Conservation (phyloP, 2,113 vertebrate species). For the Atherinomorus stipes region DNA sequence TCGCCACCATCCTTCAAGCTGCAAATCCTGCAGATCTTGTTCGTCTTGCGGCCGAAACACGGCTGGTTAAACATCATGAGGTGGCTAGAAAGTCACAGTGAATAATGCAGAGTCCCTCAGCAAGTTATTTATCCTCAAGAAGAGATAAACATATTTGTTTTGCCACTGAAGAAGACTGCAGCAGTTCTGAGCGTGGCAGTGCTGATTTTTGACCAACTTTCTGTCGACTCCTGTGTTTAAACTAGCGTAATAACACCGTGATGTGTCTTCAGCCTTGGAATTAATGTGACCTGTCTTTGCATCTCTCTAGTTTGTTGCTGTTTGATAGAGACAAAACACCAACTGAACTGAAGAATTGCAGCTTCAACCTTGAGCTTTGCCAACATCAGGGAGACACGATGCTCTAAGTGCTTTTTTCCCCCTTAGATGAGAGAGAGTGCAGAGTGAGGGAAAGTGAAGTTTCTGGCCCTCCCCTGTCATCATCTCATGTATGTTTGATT, state of each 20-base stretch:
- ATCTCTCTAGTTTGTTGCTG: constrained; percentile 8
- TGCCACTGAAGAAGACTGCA: neutral
- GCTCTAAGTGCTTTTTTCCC: constrained; percentile 52
- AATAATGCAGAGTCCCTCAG: constrained; percentile 32
- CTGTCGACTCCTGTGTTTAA: neutral
- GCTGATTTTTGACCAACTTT: neutral
- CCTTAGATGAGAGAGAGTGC: constrained; percentile 33
- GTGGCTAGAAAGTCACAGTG: constrained; percentile 16
- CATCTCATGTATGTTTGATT: constrained; percentile 83
- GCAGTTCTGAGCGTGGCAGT: neutral
- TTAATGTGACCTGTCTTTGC: too few species aligned
- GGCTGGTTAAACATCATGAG: constrained; percentile 28
- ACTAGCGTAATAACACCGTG: neutral
- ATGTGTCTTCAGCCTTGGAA: neutral
- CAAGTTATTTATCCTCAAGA: constrained; percentile 17
- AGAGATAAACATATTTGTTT: constrained; percentile 23
- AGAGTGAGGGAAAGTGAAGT: constrained; percentile 50
- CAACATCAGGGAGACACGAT: constrained; percentile 32
- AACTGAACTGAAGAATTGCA: constrained; percentile 23
- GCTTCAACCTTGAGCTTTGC: constrained; percentile 51
- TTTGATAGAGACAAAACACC: constrained; percentile 42
- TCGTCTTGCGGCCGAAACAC: constrained; percentile 22
- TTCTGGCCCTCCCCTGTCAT: constrained; percentile 68
- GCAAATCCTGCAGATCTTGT: constrained; percentile 28
- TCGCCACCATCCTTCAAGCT: constrained; percentile 44